phyloP scores from a whole-genome alignment of 2,113 vertebrate species.

The Larimichthys crocea region DNA sequence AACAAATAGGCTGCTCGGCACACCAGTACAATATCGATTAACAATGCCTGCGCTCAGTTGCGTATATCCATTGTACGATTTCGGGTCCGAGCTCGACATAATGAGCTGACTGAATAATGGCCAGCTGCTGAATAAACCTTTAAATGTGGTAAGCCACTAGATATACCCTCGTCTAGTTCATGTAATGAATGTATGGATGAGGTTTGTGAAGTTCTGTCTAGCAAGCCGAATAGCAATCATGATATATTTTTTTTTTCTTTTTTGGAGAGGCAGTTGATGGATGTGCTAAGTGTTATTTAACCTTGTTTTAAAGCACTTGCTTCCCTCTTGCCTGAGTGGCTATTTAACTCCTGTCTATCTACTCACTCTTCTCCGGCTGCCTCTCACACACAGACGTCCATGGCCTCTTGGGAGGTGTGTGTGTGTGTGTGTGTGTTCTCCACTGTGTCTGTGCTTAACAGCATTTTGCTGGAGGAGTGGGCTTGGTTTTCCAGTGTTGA shows the following conservation, averaged over 20 bases:
- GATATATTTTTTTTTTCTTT: conserved; percentile 42
- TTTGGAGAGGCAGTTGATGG: conserved; percentile 79
- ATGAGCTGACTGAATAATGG: conserved; percentile 73
- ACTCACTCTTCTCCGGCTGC: conserved; percentile 63
- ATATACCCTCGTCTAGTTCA: conserved; percentile 47
- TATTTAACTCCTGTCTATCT: conserved; percentile 82
- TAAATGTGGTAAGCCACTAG: conserved; percentile 61
- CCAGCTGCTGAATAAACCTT: conserved; percentile 69
- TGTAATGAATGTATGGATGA: conserved; percentile 73
- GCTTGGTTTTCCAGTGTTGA: conserved; percentile 67
- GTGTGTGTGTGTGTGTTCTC: conserved; percentile 37
- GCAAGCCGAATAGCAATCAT: conserved; percentile 61
- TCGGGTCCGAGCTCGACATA: conserved; percentile 60
- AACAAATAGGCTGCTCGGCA: conserved; percentile 61
- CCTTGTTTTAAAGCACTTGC: conserved; percentile 84
- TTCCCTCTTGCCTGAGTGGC: conserved; percentile 82
- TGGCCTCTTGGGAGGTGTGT: conserved; percentile 56
- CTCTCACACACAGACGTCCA: conserved; percentile 56
- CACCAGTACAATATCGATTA: conserved; percentile 74
- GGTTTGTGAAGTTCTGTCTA: conserved; percentile 62
- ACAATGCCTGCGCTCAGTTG: conserved; percentile 59
- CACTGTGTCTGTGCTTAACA: conserved; percentile 46
- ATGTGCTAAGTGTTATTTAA: conserved; percentile 86
- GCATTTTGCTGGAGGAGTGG: conserved; percentile 50
- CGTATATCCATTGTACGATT: conserved; percentile 48